A percentile compares a stretch with the other conserved stretches of the same genome.
Conservation (phyloP, 2,113 vertebrate species). For the Ictalurus furcatus region DNA sequence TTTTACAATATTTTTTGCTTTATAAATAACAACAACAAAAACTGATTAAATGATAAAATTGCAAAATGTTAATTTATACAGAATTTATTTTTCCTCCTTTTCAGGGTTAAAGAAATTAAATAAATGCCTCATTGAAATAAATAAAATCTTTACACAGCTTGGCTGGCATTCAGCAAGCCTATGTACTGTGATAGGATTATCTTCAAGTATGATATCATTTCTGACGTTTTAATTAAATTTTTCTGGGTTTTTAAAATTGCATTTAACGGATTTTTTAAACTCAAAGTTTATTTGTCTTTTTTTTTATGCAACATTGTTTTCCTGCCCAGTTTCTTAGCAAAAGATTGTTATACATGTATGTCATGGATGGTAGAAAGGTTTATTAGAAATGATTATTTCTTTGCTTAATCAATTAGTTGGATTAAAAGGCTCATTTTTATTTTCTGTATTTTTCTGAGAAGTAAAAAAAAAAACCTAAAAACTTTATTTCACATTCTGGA, state of each 20-base stretch:
- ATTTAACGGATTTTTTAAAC: too few relatives aligned
- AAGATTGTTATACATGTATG: background rate
- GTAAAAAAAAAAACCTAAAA: too few relatives aligned
- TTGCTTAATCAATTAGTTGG: too few relatives aligned
- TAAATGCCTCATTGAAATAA: background rate
- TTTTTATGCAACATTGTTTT: background rate
- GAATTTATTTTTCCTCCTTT: background rate
- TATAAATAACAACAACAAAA: background rate
- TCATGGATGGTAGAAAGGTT: background rate
- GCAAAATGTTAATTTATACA: too few relatives aligned
- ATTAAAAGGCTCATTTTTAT: too few relatives aligned
- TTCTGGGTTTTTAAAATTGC: too few relatives aligned
- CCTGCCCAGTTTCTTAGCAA: background rate
- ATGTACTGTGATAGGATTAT: background rate
- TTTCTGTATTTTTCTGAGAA: too few relatives aligned
- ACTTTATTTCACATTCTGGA: too few relatives aligned
- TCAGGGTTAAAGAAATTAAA: background rate
- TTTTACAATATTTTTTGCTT: background rate
- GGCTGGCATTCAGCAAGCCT: background rate
- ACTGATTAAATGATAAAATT: background rate
- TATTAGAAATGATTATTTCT: too few relatives aligned
- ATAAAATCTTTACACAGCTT: background rate
- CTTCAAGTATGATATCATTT: too few relatives aligned
- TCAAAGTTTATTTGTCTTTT: background rate
- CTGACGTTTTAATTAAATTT: too few relatives aligned